Percentiles rank a stretch among this genome's conserved stretches.
Evolutionary conservation across 2,888 invertebrate genomes (phyloP).

Genomic region (Drosophila melanosoma): DNA sequence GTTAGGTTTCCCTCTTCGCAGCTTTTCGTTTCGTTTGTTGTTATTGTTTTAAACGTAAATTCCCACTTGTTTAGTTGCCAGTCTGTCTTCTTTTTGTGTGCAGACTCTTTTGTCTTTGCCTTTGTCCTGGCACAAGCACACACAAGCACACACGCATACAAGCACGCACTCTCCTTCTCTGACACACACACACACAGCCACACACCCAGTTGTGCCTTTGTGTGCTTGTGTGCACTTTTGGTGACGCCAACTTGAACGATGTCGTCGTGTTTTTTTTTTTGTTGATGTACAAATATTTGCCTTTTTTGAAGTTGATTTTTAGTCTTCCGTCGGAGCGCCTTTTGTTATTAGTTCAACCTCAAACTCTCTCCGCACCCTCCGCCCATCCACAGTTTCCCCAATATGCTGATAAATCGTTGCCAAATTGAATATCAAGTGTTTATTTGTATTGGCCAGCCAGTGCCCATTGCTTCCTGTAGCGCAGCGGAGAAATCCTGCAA

Average conservation of each 20-base stretch:
- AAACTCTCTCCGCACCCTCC: conserved; percentile 7
- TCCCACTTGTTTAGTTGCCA: conserved; percentile 75
- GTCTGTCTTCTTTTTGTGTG: conserved; percentile 53
- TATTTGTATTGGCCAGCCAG: conserved; percentile 68
- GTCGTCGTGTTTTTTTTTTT: conserved; percentile 45
- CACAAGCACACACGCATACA: conserved; percentile 21
- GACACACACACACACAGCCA: conserved; percentile 4
- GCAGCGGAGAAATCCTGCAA: conserved; percentile 17
- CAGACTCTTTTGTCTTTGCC: conserved; percentile 53
- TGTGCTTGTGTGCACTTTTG: conserved; percentile 35
- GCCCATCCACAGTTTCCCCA: conserved; percentile 3
- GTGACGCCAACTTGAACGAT: conserved; percentile 53
- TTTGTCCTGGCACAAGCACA: conserved; percentile 43
- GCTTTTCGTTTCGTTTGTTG: conserved; percentile 39
- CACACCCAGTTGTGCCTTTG: conserved; percentile 11
- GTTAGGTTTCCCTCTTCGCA: conserved; percentile 32
- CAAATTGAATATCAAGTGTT: conserved; percentile 78
- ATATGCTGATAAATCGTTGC: conserved; percentile 69
- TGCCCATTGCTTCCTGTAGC: conserved; percentile 21
- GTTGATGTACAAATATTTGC: conserved; percentile 74
- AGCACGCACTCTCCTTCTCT: conserved; percentile 6
- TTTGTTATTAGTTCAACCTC: conserved; percentile 68
- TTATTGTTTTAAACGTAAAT: conserved; percentile 75
- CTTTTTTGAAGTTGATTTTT: conserved; percentile 78
- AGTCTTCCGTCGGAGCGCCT: conserved; percentile 62